A percentile compares a stretch with the other conserved stretches of the same genome.
Evolutionary conservation across 2,113 vertebrate genomes (phyloP).

Genomic region (Pogona vitticeps): DNA sequence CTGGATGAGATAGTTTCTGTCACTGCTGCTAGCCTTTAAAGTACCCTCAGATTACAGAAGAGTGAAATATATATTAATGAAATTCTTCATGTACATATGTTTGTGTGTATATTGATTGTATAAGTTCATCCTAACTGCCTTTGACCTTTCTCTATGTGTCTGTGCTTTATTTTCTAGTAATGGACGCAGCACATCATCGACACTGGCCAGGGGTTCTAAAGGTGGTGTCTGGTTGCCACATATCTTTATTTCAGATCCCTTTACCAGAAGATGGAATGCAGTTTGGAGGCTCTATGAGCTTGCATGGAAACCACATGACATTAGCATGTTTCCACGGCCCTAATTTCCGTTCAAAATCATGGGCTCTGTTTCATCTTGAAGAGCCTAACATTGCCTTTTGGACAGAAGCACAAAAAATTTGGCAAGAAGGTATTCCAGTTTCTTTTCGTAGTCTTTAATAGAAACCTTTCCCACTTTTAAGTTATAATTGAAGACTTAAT

Average conservation of each 20-base stretch:
- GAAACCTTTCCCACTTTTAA: constrained; percentile 3
- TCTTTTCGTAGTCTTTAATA: not conserved
- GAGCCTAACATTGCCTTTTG: constrained; percentile 99
- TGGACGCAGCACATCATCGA: constrained; percentile 95
- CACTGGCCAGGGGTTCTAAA: constrained; percentile 97
- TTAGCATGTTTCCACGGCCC: constrained; percentile 97
- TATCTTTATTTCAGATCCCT: constrained; percentile 95
- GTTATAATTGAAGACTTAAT: not conserved
- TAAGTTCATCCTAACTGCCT: constrained; percentile 13
- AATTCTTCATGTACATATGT: accelerated
- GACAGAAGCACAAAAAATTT: constrained; percentile 99
- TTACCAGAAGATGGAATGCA: constrained; percentile 95
- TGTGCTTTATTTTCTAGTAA: constrained; percentile 73
- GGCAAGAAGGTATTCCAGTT: constrained; percentile 88
- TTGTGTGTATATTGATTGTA: not conserved
- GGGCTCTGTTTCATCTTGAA: constrained; percentile 97
- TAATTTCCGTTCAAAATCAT: constrained; percentile 97
- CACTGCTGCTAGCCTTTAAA: not conserved
- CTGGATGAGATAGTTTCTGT: not conserved
- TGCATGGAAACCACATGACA: constrained; percentile 98
- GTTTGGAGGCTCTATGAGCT: constrained; percentile 96
- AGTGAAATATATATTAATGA: not conserved
- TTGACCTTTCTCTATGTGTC: not conserved
- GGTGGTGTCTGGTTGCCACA: constrained; percentile 93
- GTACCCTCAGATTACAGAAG: not conserved